These are phyloP conservation scores for Drosophila birchii DNA, from an alignment of 2,888 invertebrate species.

Conservation along the genomic window DNA sequence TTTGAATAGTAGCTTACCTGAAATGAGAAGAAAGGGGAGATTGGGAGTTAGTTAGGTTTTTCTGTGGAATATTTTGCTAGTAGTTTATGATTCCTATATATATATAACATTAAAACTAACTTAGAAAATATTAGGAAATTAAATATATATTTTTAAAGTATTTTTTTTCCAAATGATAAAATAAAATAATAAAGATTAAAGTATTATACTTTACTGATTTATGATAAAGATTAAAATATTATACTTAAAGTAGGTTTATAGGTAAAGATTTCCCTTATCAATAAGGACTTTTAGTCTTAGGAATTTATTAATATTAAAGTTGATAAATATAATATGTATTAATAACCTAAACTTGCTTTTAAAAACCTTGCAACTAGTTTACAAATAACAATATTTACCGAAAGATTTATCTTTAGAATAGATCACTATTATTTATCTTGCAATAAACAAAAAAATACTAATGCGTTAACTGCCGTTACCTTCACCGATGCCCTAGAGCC, in stretches of 20 bases:
- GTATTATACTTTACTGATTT: too few species aligned
- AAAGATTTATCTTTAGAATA: neutral
- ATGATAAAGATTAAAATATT: too few species aligned
- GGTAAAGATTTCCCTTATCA: too few species aligned
- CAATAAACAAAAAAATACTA: neutral
- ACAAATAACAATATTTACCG: neutral
- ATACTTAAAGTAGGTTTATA: too few species aligned
- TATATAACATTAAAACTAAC: neutral
- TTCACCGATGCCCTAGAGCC: constrained; percentile 34
- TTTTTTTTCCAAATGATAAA: too few species aligned
- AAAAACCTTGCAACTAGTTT: neutral
- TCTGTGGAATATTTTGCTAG: neutral
- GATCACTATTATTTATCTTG: neutral
- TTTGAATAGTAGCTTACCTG: constrained; percentile 50
- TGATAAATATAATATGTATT: too few species aligned
- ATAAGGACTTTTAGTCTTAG: too few species aligned
- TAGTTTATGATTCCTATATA: neutral
- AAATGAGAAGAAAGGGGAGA: constrained; percentile 32
- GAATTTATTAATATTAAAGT: too few species aligned
- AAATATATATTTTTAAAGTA: neutral
- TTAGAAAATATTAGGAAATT: neutral
- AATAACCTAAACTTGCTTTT: too few species aligned
- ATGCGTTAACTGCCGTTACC: constrained; percentile 29
- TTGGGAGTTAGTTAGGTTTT: constrained; percentile 6
- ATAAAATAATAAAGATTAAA: too few species aligned